phyloP scores from a whole-genome alignment of 2,888 invertebrate genomes.

The Synergus gifuensis region DNA sequence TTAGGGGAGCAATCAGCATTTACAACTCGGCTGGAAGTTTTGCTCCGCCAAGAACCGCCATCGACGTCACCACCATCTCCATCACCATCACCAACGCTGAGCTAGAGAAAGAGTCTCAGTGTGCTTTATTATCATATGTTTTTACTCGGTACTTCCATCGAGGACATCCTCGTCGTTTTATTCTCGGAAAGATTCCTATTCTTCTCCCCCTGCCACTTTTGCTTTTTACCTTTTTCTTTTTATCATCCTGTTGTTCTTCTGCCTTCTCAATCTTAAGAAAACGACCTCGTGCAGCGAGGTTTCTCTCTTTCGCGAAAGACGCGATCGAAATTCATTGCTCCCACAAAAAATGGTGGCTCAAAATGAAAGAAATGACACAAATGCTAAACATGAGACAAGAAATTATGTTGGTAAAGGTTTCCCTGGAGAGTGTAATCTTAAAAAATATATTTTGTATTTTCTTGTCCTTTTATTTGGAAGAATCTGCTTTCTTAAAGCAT shows the following conservation, averaged over 20 bases:
- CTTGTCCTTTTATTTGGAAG: not conserved
- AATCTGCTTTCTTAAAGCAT: conserved; percentile 2
- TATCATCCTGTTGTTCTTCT: conserved; percentile 47
- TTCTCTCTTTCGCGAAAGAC: conserved; percentile 51
- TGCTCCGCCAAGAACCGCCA: conserved; percentile 58
- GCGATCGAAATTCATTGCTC: conserved; percentile 52
- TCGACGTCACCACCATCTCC: conserved; percentile 58
- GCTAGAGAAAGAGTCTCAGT: conserved; percentile 52
- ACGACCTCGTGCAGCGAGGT: conserved; percentile 31
- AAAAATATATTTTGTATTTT: not conserved
- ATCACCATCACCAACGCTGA: conserved; percentile 57
- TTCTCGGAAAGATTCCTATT: conserved; percentile 54
- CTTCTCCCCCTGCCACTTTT: conserved; percentile 49
- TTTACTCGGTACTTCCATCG: conserved; percentile 65
- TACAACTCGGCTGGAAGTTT: conserved; percentile 71
- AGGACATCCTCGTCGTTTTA: conserved; percentile 58
- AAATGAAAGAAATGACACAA: not conserved
- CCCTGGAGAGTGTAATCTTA: not conserved
- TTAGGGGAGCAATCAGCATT: conserved; percentile 71
- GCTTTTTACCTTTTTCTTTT: conserved; percentile 41
- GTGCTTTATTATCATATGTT: conserved; percentile 74
- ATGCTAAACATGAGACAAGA: not conserved
- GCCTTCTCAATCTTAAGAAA: conserved; percentile 39
- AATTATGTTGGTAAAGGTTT: not conserved
- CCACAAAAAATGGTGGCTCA: not conserved